Base-by-base conservation (phyloP, 1,140 invertebrate genomes). In the Acromyrmex heyeri region DNA sequence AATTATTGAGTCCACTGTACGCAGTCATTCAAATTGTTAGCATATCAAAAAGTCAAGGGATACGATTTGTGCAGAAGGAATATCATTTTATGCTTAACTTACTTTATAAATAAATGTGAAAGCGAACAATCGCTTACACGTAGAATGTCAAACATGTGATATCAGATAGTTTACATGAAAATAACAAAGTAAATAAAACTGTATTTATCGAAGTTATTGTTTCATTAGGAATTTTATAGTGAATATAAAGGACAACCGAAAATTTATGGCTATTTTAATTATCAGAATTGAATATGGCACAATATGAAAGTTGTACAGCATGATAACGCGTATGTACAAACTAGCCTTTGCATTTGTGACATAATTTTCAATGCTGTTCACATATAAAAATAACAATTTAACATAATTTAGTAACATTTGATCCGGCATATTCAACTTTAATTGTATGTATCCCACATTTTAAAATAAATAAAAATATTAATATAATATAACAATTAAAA, bases 121-220 rank as follows among this genome's bases (percentile, higher is more conserved):
- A 16, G 53, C 65, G 53, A 48, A 48, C 38, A 8, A 38, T 62
- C 21, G 21, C 16, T 44, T 18, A 50, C 24, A n/a, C 34, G 30
- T 70, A 16, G 12, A 61, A 69, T 30, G 77, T 81, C 30, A 81
- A 21, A 34, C 24, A 61, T 83, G 79, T 75, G 79, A 83, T 73
- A 70, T 59, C 48, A 62, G 24, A 48, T 59, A 73, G n/a, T 82
- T 72, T 82, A 61, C 38, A 50, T 38, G 27, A 59, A 50, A 30
- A 30, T 44, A 69, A 57, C 24, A 48, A 48, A 44, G 16, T 16
- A 75, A 81, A 34, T 83, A 75, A 75, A 83, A 61, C 14, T 48
- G 7, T 61, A 16, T 50, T 24, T 83, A 38, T 3, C 6, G 30
- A 16, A 30, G 10, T 12, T 27, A 18, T 64, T 65, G 18, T 65